Percentiles rank a stretch among this genome's conserved stretches.
Conservation (phyloP, 2,888 invertebrate genomes). For the Notocelia uddmanniana region DNA sequence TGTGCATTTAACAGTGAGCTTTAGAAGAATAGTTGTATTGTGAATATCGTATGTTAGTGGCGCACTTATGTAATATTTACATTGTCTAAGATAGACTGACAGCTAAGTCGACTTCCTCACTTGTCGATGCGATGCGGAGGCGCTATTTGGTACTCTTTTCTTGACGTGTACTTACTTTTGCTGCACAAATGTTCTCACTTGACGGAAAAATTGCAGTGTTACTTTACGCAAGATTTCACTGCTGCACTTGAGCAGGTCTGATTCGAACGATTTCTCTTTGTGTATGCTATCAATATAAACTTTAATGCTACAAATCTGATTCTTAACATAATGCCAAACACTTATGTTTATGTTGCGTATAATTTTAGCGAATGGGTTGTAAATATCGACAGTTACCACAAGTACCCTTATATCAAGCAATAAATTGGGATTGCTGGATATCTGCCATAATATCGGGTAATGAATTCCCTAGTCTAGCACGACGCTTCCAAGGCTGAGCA, state of each 20-base stretch:
- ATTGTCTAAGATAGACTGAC: no score
- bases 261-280: not conserved
- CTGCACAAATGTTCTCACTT: no score
- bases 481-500: constrained; percentile 18
- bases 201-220: no score
- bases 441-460: constrained; percentile 42
- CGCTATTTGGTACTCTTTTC: no score
- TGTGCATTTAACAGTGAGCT: no score
- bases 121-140: no score
- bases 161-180: no score
- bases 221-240: no score
- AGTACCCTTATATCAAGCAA: constrained; percentile 40
- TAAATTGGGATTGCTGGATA: constrained; percentile 44
- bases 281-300: not conserved
- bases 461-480: constrained; percentile 32
- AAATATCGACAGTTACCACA: constrained; percentile 30
- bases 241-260: not conserved
- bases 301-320: constrained; percentile 1
- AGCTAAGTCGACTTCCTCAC: no score
- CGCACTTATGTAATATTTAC: no score
- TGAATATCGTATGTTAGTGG: no score
- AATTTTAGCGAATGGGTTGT: constrained; percentile 39
- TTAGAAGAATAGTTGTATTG: no score
- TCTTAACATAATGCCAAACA: constrained; percentile 18
- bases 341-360: constrained; percentile 29